Conservation (phyloP, 2,797 vertebrate genomes). For the Falco cherrug region DNA sequence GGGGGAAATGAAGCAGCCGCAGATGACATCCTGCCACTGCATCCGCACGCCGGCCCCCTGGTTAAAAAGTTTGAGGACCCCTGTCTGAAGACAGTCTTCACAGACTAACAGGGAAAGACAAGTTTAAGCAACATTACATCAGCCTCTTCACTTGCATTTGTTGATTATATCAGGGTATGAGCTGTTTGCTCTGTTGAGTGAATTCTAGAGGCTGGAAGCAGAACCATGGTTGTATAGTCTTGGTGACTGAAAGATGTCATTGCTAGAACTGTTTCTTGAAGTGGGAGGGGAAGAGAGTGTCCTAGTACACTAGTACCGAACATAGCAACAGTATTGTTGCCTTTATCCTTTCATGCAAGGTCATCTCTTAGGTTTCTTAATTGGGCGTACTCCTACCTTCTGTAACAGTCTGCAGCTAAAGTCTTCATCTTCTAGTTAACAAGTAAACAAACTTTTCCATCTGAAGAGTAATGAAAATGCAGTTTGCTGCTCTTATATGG, state of each 20-base stretch:
- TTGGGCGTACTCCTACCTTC: background rate
- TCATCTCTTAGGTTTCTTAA: background rate
- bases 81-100: background rate
- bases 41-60: too few species aligned
- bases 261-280: background rate
- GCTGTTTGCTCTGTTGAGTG: background rate
- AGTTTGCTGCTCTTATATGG: background rate
- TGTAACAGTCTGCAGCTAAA: background rate
- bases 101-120: background rate
- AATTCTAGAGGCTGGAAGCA: background rate
- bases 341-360: background rate
- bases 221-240: background rate
- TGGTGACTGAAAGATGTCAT: background rate
- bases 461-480: background rate
- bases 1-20: too few species aligned
- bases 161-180: background rate
- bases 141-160: background rate
- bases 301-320: background rate
- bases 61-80: too few species aligned
- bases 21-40: too few species aligned
- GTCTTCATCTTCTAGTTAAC: background rate
- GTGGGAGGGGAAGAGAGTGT: background rate
- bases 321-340: fast-evolving
- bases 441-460: background rate
- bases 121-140: background rate